Evolutionary conservation across 1,140 invertebrate species (phyloP).

Genomic region (Pollicipes pollicipes): DNA sequence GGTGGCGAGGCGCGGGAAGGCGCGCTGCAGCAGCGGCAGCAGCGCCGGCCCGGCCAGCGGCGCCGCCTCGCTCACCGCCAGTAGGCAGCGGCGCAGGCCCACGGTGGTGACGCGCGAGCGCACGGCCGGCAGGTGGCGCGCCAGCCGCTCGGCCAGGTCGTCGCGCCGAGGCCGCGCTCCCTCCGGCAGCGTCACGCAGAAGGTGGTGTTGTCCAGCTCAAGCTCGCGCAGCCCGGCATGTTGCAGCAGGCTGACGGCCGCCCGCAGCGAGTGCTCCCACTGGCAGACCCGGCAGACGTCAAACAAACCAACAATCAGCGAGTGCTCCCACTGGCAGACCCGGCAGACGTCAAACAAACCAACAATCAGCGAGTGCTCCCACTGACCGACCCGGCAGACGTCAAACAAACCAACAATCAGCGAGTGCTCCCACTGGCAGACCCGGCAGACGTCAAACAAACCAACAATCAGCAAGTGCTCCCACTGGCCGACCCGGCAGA

Average conservation of each 20-base stretch:
- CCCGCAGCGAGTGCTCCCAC: slow-evolving; percentile 17
- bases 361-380: too few relatives aligned
- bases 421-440: not conserved
- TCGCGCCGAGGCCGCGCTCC: slow-evolving; percentile 1
- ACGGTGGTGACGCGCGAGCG: not conserved
- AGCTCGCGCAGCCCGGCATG: slow-evolving; percentile 17
- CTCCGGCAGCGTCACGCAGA: slow-evolving; percentile 16
- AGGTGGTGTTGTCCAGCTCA: slow-evolving; percentile 14
- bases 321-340: not conserved
- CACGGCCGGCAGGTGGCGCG: not conserved
- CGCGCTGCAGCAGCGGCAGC: not conserved
- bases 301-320: not conserved
- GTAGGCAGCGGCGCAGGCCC: not conserved
- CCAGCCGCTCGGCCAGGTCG: not conserved
- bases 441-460: not conserved
- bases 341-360: too few relatives aligned
- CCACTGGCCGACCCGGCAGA: too few relatives aligned
- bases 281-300: slow-evolving; percentile 6
- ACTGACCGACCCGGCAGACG: not conserved
- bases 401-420: not conserved
- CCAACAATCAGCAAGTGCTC: not conserved
- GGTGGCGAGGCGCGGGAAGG: not conserved
- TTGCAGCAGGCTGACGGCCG: slow-evolving; percentile 15
- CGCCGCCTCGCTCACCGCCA: not conserved
- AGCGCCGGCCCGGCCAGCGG: not conserved